phyloP scores from a whole-genome alignment of 2,888 invertebrate genomes.

The Drosophila ezoana region DNA sequence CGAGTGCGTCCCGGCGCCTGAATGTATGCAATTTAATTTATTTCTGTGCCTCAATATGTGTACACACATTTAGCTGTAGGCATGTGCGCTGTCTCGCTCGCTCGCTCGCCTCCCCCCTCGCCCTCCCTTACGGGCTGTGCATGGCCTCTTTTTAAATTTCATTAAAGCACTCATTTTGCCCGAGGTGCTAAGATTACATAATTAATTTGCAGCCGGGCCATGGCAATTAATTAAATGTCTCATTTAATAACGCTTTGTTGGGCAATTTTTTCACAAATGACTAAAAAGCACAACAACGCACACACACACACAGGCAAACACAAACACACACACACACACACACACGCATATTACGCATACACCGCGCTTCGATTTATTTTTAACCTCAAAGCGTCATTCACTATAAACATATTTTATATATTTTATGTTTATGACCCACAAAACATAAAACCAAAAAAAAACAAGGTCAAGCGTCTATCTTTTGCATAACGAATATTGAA shows the following conservation, averaged over 20 bases:
- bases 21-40: constrained; percentile 76
- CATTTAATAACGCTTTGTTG: constrained; percentile 81
- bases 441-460: constrained; percentile 29
- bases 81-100: constrained; percentile 1
- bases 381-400: constrained; percentile 76
- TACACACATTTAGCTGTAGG: constrained; percentile 39
- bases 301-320: constrained; percentile 16
- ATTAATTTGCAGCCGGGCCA: constrained; percentile 72
- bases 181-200: constrained; percentile 79
- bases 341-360: constrained; percentile 61
- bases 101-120: background rate
- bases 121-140: background rate
- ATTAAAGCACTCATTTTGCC: constrained; percentile 68
- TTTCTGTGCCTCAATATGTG: constrained; percentile 52
- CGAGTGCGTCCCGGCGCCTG: constrained; percentile 48
- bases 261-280: constrained; percentile 74
- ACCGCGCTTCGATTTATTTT: constrained; percentile 71
- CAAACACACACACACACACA: constrained; percentile 19
- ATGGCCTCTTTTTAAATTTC: constrained; percentile 57
- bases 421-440: constrained; percentile 64
- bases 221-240: constrained; percentile 80
- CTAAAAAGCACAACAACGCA: constrained; percentile 61
- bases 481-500: too few species aligned
- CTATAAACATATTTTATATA: constrained; percentile 67
- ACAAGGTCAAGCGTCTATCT: too few species aligned